Evolutionary conservation across 2,888 invertebrate species (phyloP), one percentile per base, ranked within the genome.

Genomic region (Pocota personata): DNA sequence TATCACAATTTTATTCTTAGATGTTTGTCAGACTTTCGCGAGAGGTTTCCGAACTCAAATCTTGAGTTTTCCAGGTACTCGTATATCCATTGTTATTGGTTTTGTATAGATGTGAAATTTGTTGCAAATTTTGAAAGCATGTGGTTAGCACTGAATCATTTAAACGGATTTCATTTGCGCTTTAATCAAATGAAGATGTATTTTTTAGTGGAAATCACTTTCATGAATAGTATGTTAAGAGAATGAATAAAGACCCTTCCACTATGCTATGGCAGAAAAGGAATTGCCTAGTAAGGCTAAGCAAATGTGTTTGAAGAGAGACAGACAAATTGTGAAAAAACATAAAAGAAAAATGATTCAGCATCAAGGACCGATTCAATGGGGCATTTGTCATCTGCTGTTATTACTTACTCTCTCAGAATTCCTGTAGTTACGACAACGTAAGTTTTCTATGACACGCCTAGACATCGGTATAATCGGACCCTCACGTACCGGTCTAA

Each of bases 401-500:
- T 12, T 43, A 14, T 5, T 30, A 24, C 52, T 37, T 12, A 46
- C 50, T 55, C 50, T 48, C 8, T 52, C 69, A 8, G 64, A 35
- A 55, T 16, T 71, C 37, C 64, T 66, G 57, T 71, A 37, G 64
- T 35, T 62, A 19, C 43, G 64, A 64, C 71, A 69, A 27, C 84
- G 73, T 43, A 84, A 71, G 7, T 75, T 84, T 6, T 71, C 16
- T 75, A 71, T 86, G 8, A 82, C 86, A 12, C 87, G 83, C 62
- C 78, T 87, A 72, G 87, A 69, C 82, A 82, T 83, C 19, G 89
- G 88, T 64, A 89, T 43, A 24, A 78, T 60, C 5, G 89, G 88
- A 19, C 88, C 83, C 40, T 87, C 71, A 1, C 89, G 89, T 66
- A 91, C 90, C 3, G 90, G 89, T 10, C 88, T 88, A 75, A 91